Conservation (phyloP, 2,888 invertebrate genomes). For the Hypsopygia costalis region DNA sequence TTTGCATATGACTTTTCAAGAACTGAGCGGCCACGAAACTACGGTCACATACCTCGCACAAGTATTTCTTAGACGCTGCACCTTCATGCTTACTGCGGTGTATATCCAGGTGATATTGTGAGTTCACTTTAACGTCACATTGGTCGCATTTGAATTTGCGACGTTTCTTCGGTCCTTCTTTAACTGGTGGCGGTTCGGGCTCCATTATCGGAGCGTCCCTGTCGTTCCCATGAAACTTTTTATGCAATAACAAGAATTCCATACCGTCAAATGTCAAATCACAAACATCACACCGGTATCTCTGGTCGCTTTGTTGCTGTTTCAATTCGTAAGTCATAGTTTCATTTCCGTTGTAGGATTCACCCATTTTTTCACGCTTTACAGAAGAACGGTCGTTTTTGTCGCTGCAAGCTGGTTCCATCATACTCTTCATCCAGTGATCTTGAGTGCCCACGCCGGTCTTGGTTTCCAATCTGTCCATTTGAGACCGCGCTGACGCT, state of each 20-base stretch:
- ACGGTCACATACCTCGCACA: conserved; percentile 69
- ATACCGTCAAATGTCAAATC: conserved; percentile 68
- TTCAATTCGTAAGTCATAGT: conserved; percentile 57
- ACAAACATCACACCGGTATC: conserved; percentile 67
- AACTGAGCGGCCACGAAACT: conserved; percentile 73
- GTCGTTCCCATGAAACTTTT: conserved; percentile 70
- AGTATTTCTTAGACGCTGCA: conserved; percentile 57
- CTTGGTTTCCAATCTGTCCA: conserved; percentile 64
- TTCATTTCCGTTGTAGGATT: conserved; percentile 54
- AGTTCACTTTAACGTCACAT: conserved; percentile 72
- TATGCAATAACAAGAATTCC: conserved; percentile 67
- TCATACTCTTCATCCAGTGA: conserved; percentile 76
- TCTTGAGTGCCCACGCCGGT: conserved; percentile 64
- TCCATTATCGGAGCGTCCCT: conserved; percentile 59
- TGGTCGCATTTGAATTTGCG: conserved; percentile 70
- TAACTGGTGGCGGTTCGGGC: conserved; percentile 44
- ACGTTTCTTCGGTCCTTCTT: conserved; percentile 62
- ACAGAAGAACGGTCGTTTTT: conserved; percentile 60
- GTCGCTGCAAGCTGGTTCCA: conserved; percentile 70
- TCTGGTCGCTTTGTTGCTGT: conserved; percentile 44
- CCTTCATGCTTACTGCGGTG: conserved; percentile 73
- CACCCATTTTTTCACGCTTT: conserved; percentile 73
- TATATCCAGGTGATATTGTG: conserved; percentile 71
- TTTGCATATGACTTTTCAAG: conserved; percentile 73
- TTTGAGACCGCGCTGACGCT: conserved; percentile 22